Conservation (phyloP, 2,113 vertebrate genomes). For the Actenoides hombroni region DNA sequence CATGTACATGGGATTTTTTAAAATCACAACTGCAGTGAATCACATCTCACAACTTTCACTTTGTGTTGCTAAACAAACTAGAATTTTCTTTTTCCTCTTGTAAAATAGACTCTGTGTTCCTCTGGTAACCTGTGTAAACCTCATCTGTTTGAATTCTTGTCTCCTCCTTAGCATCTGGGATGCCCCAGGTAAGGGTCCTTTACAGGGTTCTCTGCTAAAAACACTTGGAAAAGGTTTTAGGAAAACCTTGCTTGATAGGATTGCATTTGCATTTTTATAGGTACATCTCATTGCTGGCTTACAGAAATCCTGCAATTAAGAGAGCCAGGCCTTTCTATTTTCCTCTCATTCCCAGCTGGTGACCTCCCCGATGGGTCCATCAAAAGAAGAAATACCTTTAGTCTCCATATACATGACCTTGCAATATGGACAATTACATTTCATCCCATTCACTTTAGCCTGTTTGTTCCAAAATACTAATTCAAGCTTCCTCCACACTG, state of each 20-base stretch:
- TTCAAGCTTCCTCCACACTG: not conserved
- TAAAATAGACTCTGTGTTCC: not conserved
- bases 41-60: not conserved
- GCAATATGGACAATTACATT: not conserved
- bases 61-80: not conserved
- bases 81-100: not conserved
- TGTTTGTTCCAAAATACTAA: not conserved
- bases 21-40: not conserved
- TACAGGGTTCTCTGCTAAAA: not conserved
- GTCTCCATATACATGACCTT: not conserved
- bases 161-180: not conserved
- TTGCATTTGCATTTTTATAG: conserved; percentile 5
- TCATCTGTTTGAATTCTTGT: not conserved
- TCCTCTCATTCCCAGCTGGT: not conserved
- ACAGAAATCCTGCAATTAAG: not conserved
- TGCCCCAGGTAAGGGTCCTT: not conserved
- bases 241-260: not conserved
- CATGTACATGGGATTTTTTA: not conserved
- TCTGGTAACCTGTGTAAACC: not conserved
- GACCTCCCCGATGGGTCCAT: not conserved
- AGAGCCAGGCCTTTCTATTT: not conserved
- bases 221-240: not conserved
- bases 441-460: not conserved
- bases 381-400: not conserved
- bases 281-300: not conserved